Evolutionary conservation across 2,113 vertebrate genomes (phyloP).

Genomic region (Chrysemys picta): DNA sequence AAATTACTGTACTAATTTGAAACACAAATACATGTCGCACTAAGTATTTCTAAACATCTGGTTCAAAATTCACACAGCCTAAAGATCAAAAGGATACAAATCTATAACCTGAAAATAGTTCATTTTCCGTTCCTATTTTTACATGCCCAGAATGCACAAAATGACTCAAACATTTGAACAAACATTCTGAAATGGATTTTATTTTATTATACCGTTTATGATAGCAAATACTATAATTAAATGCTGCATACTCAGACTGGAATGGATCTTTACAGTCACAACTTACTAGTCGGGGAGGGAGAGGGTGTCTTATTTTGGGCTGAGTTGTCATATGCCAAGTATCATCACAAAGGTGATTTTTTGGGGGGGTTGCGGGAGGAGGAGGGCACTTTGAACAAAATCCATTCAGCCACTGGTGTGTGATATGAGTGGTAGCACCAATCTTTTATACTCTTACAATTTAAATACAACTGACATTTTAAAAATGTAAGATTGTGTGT

Average conservation of each 20-base stretch:
- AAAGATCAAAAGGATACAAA: background rate
- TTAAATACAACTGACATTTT: background rate
- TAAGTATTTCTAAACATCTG: background rate
- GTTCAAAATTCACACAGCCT: background rate
- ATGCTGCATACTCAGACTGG: background rate
- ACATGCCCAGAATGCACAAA: background rate
- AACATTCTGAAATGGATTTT: background rate
- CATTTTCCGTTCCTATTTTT: background rate
- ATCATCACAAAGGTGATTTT: background rate
- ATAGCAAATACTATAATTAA: background rate
- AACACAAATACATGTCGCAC: background rate
- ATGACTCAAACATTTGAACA: background rate
- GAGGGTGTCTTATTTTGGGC: too few relatives aligned
- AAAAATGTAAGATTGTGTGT: too few relatives aligned
- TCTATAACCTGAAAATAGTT: background rate
- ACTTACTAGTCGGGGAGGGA: too few relatives aligned
- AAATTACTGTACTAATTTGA: background rate
- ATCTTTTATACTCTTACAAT: background rate
- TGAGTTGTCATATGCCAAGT: background rate
- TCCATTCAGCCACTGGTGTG: background rate
- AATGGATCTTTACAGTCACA: too few relatives aligned
- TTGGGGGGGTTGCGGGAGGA: fast-evolving
- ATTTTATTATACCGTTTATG: background rate
- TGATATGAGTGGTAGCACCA: background rate
- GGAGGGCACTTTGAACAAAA: background rate